These are phyloP conservation scores for Acanthoscelides obtectus DNA, from an alignment of 2,888 invertebrate species.

Conservation along the genomic window DNA sequence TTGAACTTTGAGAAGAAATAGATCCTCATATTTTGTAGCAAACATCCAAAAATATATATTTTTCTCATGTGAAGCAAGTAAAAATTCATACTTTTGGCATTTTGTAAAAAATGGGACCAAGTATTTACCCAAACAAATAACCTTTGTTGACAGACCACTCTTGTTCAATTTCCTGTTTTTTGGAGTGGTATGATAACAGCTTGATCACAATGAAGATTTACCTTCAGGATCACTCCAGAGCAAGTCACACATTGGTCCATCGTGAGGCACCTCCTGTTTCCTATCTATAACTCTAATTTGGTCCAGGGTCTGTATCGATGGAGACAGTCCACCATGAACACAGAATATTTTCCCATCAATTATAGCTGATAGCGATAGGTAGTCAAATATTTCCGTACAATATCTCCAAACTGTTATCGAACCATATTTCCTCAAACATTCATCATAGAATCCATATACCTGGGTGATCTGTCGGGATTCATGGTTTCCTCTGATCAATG, in stretches of 20 bases:
- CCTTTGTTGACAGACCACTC: no score
- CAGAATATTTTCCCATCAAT: slow-evolving; percentile 99
- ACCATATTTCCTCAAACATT: slow-evolving; percentile 97
- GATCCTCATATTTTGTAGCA: no score
- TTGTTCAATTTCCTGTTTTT: no score
- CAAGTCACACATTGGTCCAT: slow-evolving; percentile 99
- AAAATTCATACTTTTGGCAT: no score
- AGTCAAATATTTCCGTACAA: slow-evolving; percentile 99
- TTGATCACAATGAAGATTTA: slow-evolving; percentile 44
- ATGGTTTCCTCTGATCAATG: slow-evolving; percentile 96
- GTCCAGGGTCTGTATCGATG: slow-evolving; percentile 96
- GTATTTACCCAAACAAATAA: no score
- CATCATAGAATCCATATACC: slow-evolving; percentile 99
- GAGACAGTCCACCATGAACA: slow-evolving; percentile 85
- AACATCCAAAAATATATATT: no score
- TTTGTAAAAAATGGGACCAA: no score
- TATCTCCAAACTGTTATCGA: slow-evolving; percentile 98
- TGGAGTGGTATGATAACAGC: no score
- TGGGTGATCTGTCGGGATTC: slow-evolving; percentile 99
- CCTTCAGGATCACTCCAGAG: slow-evolving; percentile 99
- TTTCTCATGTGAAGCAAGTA: no score
- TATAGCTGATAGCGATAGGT: slow-evolving; percentile 91
- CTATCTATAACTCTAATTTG: slow-evolving; percentile 98
- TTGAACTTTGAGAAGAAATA: no score
- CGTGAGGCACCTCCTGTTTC: slow-evolving; percentile 97